Conservation (phyloP, 2,113 vertebrate genomes). For the Nanorana parkeri region DNA sequence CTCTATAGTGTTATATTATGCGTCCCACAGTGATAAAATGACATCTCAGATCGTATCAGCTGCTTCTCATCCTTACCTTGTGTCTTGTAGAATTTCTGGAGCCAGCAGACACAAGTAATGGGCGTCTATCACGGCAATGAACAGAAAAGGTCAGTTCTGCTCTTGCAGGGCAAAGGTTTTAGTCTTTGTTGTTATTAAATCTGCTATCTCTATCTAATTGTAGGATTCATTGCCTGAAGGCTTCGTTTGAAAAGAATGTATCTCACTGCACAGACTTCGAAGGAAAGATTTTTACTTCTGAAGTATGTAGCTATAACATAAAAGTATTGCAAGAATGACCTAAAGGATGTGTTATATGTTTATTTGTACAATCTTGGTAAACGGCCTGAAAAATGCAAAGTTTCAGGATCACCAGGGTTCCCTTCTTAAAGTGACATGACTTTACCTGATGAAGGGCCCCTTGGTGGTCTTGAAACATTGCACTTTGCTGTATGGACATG, state of each 20-base stretch:
- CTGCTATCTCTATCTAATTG: slow-evolving; percentile 44
- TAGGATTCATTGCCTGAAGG: slow-evolving; percentile 73
- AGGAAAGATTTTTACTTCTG: slow-evolving; percentile 69
- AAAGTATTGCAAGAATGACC: no score
- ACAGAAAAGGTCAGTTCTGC: slow-evolving; percentile 66
- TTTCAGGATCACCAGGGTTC: no score
- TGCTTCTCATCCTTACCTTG: slow-evolving; percentile 52
- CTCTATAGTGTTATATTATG: not conserved
- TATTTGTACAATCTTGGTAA: no score
- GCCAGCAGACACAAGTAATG: slow-evolving; percentile 68
- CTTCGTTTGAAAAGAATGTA: slow-evolving; percentile 72
- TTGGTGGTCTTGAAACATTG: no score
- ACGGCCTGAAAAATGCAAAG: no score
- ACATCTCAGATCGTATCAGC: slow-evolving; percentile 6
- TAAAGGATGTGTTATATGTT: no score
- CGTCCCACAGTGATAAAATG: not conserved
- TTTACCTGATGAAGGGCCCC: no score
- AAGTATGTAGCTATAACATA: slow-evolving; percentile 65
- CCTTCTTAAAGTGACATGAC: no score
- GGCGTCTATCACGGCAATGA: slow-evolving; percentile 69
- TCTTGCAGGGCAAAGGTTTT: not conserved
- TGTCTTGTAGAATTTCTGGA: slow-evolving; percentile 70
- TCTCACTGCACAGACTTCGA: slow-evolving; percentile 62
- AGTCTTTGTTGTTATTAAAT: not conserved
- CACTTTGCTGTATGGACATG: no score